These are phyloP conservation scores for Alaudala cheleensis DNA, from an alignment of 2,113 vertebrate genomes.

Conservation along the genomic window DNA sequence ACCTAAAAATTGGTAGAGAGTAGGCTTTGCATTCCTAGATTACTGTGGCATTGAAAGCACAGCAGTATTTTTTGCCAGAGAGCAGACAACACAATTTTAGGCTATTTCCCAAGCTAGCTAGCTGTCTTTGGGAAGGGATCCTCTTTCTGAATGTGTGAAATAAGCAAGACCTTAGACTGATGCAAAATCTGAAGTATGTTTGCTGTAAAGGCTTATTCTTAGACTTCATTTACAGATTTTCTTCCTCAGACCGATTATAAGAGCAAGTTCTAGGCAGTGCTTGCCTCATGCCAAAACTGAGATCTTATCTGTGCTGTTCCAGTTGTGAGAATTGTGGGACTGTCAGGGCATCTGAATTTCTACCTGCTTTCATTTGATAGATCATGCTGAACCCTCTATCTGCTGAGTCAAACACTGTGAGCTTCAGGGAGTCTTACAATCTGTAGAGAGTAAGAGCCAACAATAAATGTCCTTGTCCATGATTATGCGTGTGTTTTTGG, in stretches of 20 bases:
- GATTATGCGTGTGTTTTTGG: not conserved
- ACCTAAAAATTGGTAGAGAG: not conserved
- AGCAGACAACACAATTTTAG: rapidly evolving
- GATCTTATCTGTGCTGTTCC: not conserved
- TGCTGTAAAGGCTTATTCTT: not conserved
- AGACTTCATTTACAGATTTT: not conserved
- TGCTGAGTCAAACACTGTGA: not conserved
- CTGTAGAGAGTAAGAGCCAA: not conserved
- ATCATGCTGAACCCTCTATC: not conserved
- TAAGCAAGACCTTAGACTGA: not conserved
- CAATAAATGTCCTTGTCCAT: not conserved
- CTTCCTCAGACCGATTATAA: not conserved
- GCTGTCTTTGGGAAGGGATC: not conserved
- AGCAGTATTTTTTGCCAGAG: not conserved
- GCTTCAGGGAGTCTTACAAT: not conserved
- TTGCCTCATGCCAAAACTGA: not conserved
- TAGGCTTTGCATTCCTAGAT: not conserved
- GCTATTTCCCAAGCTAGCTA: not conserved
- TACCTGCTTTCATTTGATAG: not conserved
- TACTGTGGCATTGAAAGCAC: not conserved
- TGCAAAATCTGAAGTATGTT: not conserved
- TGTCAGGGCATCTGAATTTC: not conserved
- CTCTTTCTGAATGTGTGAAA: not conserved
- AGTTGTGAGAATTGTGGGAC: rapidly evolving
- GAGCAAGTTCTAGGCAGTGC: not conserved